phyloP scores from a whole-genome alignment of 1,140 invertebrate species.

The Penaeus japonicus region DNA sequence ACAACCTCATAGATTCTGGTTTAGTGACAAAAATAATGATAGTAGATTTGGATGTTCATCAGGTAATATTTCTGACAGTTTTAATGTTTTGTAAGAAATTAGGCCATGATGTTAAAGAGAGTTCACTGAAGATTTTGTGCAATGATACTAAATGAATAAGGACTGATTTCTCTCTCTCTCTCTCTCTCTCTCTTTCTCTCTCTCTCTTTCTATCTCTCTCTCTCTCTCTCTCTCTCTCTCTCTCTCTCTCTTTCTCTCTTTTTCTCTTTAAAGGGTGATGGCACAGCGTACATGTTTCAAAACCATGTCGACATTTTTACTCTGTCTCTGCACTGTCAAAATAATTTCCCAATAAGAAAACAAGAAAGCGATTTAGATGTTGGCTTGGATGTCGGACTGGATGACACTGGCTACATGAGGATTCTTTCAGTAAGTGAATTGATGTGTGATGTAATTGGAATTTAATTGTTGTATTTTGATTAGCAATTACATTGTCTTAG shows the following conservation, averaged over 20 bases:
- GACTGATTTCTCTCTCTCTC: not conserved
- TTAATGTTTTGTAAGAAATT: too few relatives aligned
- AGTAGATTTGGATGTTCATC: slow-evolving; percentile 64
- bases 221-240: too few relatives aligned
- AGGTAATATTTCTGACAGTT: slow-evolving; percentile 57
- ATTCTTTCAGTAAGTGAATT: slow-evolving; percentile 53
- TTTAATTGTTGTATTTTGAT: too few relatives aligned
- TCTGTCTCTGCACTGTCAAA: slow-evolving; percentile 63
- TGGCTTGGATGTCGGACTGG: slow-evolving; percentile 58
- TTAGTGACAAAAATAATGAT: slow-evolving; percentile 61
- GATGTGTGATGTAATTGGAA: not conserved
- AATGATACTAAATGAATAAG: not conserved
- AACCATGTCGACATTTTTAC: slow-evolving; percentile 61
- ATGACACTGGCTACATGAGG: slow-evolving; percentile 57
- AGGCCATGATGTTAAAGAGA: too few relatives aligned
- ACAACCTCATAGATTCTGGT: slow-evolving; percentile 56
- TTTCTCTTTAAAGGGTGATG: slow-evolving; percentile 61
- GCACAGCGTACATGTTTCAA: slow-evolving; percentile 63
- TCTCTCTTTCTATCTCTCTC: slow-evolving; percentile 10
- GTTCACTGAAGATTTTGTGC: too few relatives aligned
- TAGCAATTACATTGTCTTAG: too few relatives aligned
- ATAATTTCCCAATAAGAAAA: slow-evolving; percentile 63
- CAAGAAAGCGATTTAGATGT: slow-evolving; percentile 63
- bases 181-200: not conserved
- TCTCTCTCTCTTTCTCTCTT: not conserved